Evolutionary conservation across 2,797 vertebrate genomes (phyloP).

Genomic region (Pipistrellus pygmaeus): DNA sequence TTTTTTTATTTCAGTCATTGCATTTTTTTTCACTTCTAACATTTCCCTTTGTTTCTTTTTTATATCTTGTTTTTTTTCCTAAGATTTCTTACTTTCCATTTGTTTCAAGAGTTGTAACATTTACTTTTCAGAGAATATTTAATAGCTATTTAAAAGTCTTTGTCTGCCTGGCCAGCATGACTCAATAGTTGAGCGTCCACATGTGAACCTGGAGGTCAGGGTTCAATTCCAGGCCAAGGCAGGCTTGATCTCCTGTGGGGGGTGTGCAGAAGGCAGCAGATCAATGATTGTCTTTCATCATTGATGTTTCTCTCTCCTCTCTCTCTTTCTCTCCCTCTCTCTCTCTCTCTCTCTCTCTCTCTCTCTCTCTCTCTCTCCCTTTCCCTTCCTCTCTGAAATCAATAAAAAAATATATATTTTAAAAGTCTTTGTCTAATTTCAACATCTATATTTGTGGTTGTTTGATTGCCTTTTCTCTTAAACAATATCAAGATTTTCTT

Average conservation of each 20-base stretch:
- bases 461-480: slow-evolving; percentile 10
- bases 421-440: slow-evolving; percentile 9
- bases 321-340: too few relatives aligned
- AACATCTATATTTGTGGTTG: not conserved
- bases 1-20: not conserved
- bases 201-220: too few relatives aligned
- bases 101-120: not conserved
- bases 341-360: too few relatives aligned
- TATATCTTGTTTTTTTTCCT: not conserved
- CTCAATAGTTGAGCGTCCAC: too few relatives aligned
- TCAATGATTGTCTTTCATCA: too few relatives aligned
- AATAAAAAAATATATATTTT: too few relatives aligned
- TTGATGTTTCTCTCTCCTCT: too few relatives aligned
- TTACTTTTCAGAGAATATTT: not conserved
- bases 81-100: not conserved
- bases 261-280: too few relatives aligned
- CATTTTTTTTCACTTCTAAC: not conserved
- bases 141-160: not conserved
- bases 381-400: too few relatives aligned
- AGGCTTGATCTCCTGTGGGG: too few relatives aligned
- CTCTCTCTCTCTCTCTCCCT: too few relatives aligned
- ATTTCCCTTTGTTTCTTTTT: slow-evolving; percentile 5
- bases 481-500: slow-evolving; percentile 31
- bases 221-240: too few relatives aligned
- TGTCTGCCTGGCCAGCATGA: not conserved